Percentiles rank a stretch among this genome's conserved stretches.
phyloP scores from a whole-genome alignment of 2,888 invertebrate species.

The Diarsia brunnea region DNA sequence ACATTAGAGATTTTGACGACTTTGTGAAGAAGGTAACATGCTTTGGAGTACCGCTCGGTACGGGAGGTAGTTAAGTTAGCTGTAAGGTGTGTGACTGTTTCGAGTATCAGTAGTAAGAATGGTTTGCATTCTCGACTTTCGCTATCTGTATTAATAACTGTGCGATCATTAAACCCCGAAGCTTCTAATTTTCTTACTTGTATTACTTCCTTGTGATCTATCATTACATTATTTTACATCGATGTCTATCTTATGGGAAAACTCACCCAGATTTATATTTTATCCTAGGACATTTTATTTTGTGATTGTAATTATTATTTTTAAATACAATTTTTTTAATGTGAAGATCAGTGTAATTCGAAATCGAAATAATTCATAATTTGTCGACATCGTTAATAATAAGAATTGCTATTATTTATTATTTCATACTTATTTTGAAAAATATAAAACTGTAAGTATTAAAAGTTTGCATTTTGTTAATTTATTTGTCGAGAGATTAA shows the following conservation, averaged over 20 bases:
- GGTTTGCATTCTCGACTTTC: conserved; percentile 75
- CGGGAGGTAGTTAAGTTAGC: conserved; percentile 81
- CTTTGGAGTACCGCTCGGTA: conserved; percentile 83
- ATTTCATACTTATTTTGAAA: conserved; percentile 82
- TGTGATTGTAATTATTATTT: conserved; percentile 76
- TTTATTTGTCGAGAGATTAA: conserved; percentile 90
- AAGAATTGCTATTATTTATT: conserved; percentile 84
- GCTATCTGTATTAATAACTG: conserved; percentile 73
- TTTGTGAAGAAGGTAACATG: conserved; percentile 65
- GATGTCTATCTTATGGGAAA: conserved; percentile 62
- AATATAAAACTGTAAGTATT: conserved; percentile 78
- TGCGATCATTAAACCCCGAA: conserved; percentile 83
- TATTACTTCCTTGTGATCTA: conserved; percentile 67
- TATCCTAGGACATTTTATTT: conserved; percentile 80
- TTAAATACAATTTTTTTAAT: conserved; percentile 69
- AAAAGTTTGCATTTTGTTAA: conserved; percentile 86
- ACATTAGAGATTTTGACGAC: conserved; percentile 77
- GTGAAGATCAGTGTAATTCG: conserved; percentile 79
- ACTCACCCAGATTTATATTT: conserved; percentile 72
- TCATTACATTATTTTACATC: conserved; percentile 57
- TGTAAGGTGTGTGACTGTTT: conserved; percentile 86
- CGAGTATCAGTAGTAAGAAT: conserved; percentile 76
- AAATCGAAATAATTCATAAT: conserved; percentile 79
- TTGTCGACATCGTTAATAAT: conserved; percentile 76
- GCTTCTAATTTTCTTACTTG: conserved; percentile 68